Percentiles rank a stretch among this genome's conserved stretches.
These are phyloP conservation scores for Meteorus sp. DNA, from an alignment of 1,140 invertebrate species.

Conservation along the genomic window DNA sequence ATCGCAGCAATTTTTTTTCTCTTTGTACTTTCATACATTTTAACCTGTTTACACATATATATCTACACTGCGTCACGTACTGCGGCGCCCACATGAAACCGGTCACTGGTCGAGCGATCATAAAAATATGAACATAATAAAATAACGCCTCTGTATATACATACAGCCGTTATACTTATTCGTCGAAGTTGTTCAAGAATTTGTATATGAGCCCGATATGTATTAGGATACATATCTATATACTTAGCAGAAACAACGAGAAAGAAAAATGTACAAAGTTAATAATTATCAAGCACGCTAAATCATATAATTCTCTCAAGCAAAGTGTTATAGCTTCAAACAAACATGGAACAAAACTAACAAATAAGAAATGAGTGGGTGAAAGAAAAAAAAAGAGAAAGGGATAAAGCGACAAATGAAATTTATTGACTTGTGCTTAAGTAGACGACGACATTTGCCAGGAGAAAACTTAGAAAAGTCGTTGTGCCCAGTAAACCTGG, in stretches of 20 bases:
- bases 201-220: too few relatives aligned
- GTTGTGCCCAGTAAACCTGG: conserved; percentile 22
- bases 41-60: neutral
- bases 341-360: neutral
- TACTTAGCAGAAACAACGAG: too few relatives aligned
- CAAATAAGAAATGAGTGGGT: too few relatives aligned
- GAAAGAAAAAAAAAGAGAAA: too few relatives aligned
- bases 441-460: neutral
- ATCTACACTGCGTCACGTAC: neutral
- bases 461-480: conserved; percentile 35
- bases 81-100: neutral
- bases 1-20: neutral
- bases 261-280: too few relatives aligned
- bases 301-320: neutral
- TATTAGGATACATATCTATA: too few relatives aligned
- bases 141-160: conserved; percentile 19
- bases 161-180: too few relatives aligned
- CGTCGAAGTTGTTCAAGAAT: too few relatives aligned
- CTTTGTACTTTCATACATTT: conserved; percentile 2
- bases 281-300: neutral
- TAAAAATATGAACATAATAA: conserved; percentile 23
- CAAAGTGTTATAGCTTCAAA: neutral
- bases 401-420: too few relatives aligned
- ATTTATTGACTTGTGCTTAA: neutral
- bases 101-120: conserved; percentile 13